phyloP scores from a whole-genome alignment of 2,888 invertebrate species.

The Rotaria sp. region DNA sequence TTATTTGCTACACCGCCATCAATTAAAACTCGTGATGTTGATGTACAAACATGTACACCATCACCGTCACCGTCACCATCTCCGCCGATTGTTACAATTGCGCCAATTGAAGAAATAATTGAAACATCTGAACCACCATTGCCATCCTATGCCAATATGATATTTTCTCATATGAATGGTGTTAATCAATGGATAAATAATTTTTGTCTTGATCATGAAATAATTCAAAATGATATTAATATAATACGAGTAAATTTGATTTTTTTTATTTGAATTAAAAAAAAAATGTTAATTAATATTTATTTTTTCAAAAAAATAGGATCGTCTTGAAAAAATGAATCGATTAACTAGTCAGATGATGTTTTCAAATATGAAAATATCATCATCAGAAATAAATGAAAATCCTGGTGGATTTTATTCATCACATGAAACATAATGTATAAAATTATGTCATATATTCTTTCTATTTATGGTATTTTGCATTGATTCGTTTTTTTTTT shows the following conservation, averaged over 20 bases:
- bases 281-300: no score
- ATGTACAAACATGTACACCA: not conserved
- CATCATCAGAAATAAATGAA: not conserved
- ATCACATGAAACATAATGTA: not conserved
- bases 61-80: not conserved
- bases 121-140: not conserved
- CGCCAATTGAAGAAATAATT: not conserved
- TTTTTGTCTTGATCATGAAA: not conserved
- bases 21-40: not conserved
- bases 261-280: not conserved
- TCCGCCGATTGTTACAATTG: not conserved
- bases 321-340: constrained; percentile 1
- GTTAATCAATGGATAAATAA: constrained; percentile 24
- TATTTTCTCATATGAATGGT: constrained; percentile 2
- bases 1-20: not conserved
- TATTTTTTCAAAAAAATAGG: not conserved
- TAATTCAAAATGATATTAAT: constrained; percentile 12
- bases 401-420: not conserved
- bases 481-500: not conserved
- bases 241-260: not conserved
- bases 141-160: not conserved
- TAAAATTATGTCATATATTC: not conserved
- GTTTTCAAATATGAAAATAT: not conserved
- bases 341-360: not conserved
- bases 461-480: constrained; percentile 15